Percentiles rank a stretch among this genome's conserved stretches.
These are phyloP conservation scores for Sebastes trivittatus DNA, from an alignment of 2,797 vertebrate species.

Conservation along the genomic window DNA sequence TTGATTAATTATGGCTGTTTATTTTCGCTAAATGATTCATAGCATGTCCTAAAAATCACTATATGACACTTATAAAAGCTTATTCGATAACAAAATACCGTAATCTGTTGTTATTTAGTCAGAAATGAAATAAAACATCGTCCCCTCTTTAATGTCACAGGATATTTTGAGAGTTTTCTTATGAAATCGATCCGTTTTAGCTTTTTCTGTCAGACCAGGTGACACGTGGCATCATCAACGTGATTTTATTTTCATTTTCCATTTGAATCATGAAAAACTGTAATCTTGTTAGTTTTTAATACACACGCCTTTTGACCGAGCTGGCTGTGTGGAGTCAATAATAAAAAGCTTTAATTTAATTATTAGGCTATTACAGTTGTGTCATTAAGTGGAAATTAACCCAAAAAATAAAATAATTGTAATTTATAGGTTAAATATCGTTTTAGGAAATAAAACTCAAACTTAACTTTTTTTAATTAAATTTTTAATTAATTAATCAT, in stretches of 20 bases:
- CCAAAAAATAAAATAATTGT: background rate
- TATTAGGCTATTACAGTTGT: background rate
- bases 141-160: background rate
- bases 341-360: background rate
- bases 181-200: background rate
- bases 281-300: background rate
- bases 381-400: background rate
- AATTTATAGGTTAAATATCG: background rate
- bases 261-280: background rate
- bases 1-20: background rate
- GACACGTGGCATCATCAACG: slow-evolving; percentile 8
- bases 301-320: accelerated
- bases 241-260: slow-evolving; percentile 38
- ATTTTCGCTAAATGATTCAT: background rate
- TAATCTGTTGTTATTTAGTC: slow-evolving; percentile 6
- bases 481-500: background rate
- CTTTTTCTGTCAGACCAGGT: background rate
- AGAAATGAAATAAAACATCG: background rate
- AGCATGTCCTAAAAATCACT: accelerated
- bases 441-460: background rate
- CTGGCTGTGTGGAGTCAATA: background rate
- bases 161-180: background rate
- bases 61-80: background rate
- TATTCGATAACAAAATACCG: background rate
- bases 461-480: background rate